A percentile compares a stretch with the other conserved stretches of the same genome.
Conservation (phyloP, 2,888 invertebrate species). For the Calliphora vomitoria region DNA sequence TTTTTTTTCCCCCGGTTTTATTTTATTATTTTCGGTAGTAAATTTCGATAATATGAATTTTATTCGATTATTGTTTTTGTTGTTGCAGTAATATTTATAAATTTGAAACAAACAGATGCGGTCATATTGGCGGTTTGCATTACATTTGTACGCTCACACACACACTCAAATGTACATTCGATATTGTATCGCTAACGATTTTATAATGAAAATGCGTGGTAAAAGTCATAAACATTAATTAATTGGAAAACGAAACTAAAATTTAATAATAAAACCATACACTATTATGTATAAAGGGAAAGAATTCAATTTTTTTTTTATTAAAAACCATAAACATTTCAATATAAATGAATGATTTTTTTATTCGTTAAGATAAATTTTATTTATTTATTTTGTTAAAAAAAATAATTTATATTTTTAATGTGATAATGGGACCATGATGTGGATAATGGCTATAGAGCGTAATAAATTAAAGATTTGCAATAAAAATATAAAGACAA, state of each 20-base stretch:
- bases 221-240: constrained; percentile 74
- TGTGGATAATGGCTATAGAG: neutral
- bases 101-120: constrained; percentile 71
- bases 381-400: constrained; percentile 43
- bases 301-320: constrained; percentile 46
- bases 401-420: constrained; percentile 31
- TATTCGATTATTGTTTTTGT: constrained; percentile 54
- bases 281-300: constrained; percentile 3
- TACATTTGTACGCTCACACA: constrained; percentile 28
- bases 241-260: constrained; percentile 70
- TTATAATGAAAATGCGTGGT: constrained; percentile 74
- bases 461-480: no score
- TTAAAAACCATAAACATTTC: constrained; percentile 74
- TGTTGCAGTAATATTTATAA: constrained; percentile 52
- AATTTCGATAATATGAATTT: constrained; percentile 62
- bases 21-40: constrained; percentile 23
- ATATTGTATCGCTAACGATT: constrained; percentile 67
- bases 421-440: neutral
- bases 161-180: neutral
- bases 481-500: no score
- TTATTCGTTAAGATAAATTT: constrained; percentile 55
- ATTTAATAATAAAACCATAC: constrained; percentile 58
- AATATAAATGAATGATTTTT: constrained; percentile 63
- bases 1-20: constrained; percentile 38
- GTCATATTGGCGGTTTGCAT: constrained; percentile 68